phyloP scores from a whole-genome alignment of 2,113 vertebrate genomes.

The Gymnogyps californianus region DNA sequence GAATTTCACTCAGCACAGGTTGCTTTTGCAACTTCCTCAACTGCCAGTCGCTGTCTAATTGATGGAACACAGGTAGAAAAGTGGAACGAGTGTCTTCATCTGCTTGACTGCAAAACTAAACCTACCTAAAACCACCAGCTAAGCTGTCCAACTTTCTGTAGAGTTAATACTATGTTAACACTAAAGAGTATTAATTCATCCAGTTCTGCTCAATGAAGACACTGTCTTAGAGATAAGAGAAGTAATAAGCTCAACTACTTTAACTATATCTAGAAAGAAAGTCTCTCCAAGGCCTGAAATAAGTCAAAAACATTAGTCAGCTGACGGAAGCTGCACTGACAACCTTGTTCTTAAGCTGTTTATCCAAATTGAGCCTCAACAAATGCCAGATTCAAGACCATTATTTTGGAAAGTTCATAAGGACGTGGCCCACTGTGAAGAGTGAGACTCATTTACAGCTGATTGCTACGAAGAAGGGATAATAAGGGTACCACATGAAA shows the following conservation, averaged over 20 bases:
- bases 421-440: background rate
- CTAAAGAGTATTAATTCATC: background rate
- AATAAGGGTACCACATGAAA: background rate
- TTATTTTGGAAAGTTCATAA: background rate
- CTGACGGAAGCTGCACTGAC: background rate
- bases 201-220: background rate
- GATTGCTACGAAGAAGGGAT: background rate
- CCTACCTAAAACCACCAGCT: background rate
- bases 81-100: background rate
- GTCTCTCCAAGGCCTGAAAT: background rate
- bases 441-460: background rate
- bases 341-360: background rate
- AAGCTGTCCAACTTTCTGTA: background rate
- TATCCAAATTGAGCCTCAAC: background rate
- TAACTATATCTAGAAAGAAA: background rate
- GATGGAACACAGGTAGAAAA: background rate
- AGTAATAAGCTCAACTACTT: background rate
- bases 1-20: background rate
- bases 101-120: background rate
- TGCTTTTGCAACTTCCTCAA: background rate
- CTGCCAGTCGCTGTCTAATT: background rate
- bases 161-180: background rate
- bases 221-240: background rate
- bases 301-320: background rate
- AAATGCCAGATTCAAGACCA: background rate